These are phyloP conservation scores for Trachythela sp. DNA, from an alignment of 64 coral and sea anemone genomes.

Conservation along the genomic window DNA sequence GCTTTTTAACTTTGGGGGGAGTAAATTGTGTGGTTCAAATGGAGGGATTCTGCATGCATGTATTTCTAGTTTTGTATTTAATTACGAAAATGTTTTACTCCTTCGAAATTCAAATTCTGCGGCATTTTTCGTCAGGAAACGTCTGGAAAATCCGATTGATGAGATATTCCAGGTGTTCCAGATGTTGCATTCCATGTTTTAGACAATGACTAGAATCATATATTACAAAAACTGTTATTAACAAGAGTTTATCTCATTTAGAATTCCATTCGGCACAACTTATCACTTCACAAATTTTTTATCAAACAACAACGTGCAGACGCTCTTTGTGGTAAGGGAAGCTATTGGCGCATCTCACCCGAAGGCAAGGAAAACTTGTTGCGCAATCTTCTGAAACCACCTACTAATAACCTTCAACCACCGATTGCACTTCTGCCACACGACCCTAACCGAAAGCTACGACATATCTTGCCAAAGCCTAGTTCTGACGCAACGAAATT, in stretches of 20 bases:
- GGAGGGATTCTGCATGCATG: too few relatives aligned
- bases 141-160: too few relatives aligned
- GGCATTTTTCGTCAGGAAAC: too few relatives aligned
- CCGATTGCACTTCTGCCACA: background rate
- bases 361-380: slow-evolving; percentile 96
- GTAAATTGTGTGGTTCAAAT: too few relatives aligned
- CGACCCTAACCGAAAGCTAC: background rate
- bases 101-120: too few relatives aligned
- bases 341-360: slow-evolving; percentile 87
- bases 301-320: slow-evolving; percentile 77
- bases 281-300: slow-evolving; percentile 95
- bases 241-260: too few relatives aligned
- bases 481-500: background rate
- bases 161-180: too few relatives aligned
- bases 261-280: slow-evolving; percentile 95
- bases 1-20: too few relatives aligned
- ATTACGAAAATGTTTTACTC: too few relatives aligned
- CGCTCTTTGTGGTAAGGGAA: slow-evolving; percentile 79
- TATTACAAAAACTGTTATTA: background rate
- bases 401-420: background rate
- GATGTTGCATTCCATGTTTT: too few relatives aligned
- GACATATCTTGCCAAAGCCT: background rate
- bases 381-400: slow-evolving; percentile 67
- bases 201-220: too few relatives aligned
- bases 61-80: too few relatives aligned